Base-by-base conservation (phyloP, 2,888 invertebrate species). In the Platycheirus rosarum region DNA sequence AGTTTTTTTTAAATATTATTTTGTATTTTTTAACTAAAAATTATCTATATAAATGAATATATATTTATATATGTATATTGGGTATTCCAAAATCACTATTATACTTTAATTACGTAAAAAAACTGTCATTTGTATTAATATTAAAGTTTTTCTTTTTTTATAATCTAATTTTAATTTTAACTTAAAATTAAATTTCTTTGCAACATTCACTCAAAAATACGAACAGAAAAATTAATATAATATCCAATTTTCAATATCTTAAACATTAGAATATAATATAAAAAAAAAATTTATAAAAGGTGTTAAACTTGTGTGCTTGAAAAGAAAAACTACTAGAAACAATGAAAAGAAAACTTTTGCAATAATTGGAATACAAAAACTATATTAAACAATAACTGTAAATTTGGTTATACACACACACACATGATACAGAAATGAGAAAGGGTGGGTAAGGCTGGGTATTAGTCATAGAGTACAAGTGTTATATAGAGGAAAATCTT, bases 201-300 rank as follows among this genome's bases (percentile, higher is more conserved):
- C 62, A 74, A 69, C 74, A 79, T 79, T 79, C 55, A 65, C 63
- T 65, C 74, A 69, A 73, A 73, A 62, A 48, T 16, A 53, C 44
- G 49, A 62, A 57, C 35, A 4, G 46, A 60, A 23, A 23, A 44
- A 32, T 32, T 18, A 44, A 40, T 53, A 20, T 8, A 71, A 57
- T 53, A 20, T 51, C 9, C 53, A 18, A 44, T 40, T 51, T 65
- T 32, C 13, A 42, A 40, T 48, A 44, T 40, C 48, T 62, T 62
- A 53, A 55, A 55, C 29, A 55, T 40, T 68, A 73, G 6, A 23
- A 14, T 26, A 23, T 14, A 14, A 68, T 46, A 16, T 51, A 29
- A 65, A 46, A 51, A 51, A 65, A 23, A 63, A 37, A 35, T 18
- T 13, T n/a, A n/a, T n/a, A n/a, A n/a, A n/a, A n/a, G n/a, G n/a